Evolutionary conservation across 1,140 invertebrate species (phyloP), one percentile per base, ranked within the genome.

Genomic region (Colletes gigas): DNA sequence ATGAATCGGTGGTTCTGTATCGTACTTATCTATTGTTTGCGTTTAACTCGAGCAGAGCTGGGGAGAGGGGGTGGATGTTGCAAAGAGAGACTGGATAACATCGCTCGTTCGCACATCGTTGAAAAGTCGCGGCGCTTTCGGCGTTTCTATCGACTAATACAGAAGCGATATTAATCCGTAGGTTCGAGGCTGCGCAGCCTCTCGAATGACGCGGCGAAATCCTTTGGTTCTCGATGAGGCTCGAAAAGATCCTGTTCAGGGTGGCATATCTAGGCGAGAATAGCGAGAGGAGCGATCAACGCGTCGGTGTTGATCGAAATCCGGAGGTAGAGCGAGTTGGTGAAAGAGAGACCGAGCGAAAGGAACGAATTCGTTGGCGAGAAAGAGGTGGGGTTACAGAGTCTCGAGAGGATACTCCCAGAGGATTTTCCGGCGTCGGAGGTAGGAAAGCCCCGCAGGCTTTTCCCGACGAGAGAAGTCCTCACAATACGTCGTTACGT

Each of bases 401-500:
- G 59, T 88, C 87, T 88, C 87, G 82, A 88, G 84, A 88, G 87
- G 87, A 88, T 82, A 88, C 86, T 88, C 86, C 75, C 81, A 81
- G 78, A 87, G 87, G 88, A 88, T 90, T 90, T 90, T 85, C 90
- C 81, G 83, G 86, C 81, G 82, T 87, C 80, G 86, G 82, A 88
- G 83, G 88, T 84, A 88, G 88, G 85, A 84, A 90, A 84, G 88
- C 86, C 90, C 90, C 83, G 87, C 85, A 90, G 90, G 90, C 87
- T 90, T 90, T 89, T 84, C 84, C 86, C 90, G 83, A 88, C 83
- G 88, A 88, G 89, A 89, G 84, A 88, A 88, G 89, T 84, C 90
- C 89, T 90, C 88, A 92, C 91, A 92, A 92, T 92, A 91, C 90
- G 89, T 92, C 90, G 90, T 91, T 92, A 91, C 90, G 89, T 78